phyloP scores from a whole-genome alignment of 1,140 invertebrate genomes.

The Thaumatotibia leucotreta region DNA sequence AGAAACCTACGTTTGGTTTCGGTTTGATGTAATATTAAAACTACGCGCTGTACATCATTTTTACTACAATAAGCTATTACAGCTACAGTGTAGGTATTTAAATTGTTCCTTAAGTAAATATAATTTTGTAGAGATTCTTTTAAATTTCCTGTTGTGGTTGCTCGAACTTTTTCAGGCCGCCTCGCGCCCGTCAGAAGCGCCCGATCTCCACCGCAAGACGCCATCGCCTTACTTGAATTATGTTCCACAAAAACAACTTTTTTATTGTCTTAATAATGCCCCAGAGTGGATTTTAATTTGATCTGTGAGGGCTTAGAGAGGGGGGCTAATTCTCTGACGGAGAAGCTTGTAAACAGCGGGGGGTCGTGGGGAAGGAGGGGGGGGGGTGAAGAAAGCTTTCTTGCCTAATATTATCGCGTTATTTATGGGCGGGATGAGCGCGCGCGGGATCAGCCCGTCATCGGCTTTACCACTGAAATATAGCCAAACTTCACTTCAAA shows the following conservation, averaged over 20 bases:
- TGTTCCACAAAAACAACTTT: constrained; percentile 6
- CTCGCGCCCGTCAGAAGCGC: background rate
- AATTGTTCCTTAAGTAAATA: too few relatives aligned
- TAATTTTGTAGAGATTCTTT: too few relatives aligned
- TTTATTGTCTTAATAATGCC: constrained; percentile 11
- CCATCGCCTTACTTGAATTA: background rate
- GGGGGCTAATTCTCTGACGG: background rate
- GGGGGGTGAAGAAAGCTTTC: background rate
- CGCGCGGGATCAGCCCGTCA: background rate
- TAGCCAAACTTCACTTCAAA: background rate
- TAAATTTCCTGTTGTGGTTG: background rate
- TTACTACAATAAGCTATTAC: too few relatives aligned
- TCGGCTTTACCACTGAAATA: background rate
- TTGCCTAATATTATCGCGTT: background rate
- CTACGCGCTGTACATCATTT: too few relatives aligned
- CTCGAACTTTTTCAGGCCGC: background rate
- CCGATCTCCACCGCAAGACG: background rate
- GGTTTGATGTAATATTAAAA: too few relatives aligned
- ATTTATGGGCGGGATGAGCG: background rate
- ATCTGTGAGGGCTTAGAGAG: background rate
- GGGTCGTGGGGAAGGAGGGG: background rate
- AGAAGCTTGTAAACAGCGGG: background rate
- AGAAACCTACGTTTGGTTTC: too few relatives aligned
- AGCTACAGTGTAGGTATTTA: too few relatives aligned
- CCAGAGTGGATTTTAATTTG: constrained; percentile 7